A percentile compares a stretch with the other conserved stretches of the same genome.
Evolutionary conservation across 2,113 vertebrate species (phyloP).

Genomic region (Eidolon helvum): DNA sequence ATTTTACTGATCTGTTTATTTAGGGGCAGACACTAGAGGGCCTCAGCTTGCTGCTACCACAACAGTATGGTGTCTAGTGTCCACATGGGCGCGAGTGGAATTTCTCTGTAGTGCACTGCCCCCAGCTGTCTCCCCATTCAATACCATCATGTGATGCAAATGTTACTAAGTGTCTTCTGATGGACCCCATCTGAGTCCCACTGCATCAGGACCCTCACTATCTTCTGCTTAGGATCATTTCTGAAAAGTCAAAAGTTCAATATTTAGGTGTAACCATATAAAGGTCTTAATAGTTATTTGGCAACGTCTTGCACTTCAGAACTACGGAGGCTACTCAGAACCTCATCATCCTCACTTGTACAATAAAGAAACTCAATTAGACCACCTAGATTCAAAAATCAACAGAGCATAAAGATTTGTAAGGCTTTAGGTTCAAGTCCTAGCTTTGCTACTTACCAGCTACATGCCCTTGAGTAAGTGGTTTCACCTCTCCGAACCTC

Average conservation of each 20-base stretch:
- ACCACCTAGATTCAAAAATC: background rate
- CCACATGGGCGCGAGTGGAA: background rate
- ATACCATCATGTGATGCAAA: background rate
- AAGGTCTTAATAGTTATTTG: background rate
- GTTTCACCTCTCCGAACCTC: background rate
- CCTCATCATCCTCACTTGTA: background rate
- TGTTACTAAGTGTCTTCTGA: background rate
- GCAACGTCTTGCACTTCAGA: background rate
- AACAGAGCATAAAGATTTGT: background rate
- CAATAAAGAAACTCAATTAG: background rate
- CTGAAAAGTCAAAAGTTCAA: background rate
- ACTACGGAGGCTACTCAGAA: background rate
- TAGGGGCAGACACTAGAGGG: background rate
- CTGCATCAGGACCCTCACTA: background rate
- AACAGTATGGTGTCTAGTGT: fast-evolving
- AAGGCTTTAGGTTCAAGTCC: background rate
- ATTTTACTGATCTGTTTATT: background rate
- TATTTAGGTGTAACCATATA: background rate
- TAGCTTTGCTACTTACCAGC: background rate
- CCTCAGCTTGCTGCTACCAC: background rate
- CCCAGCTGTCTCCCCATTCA: background rate
- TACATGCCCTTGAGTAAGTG: background rate
- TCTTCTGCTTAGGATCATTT: background rate
- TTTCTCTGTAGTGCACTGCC: background rate
- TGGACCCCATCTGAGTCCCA: background rate